Conservation (phyloP, 2,113 vertebrate genomes). For the Heterocephalus glaber region DNA sequence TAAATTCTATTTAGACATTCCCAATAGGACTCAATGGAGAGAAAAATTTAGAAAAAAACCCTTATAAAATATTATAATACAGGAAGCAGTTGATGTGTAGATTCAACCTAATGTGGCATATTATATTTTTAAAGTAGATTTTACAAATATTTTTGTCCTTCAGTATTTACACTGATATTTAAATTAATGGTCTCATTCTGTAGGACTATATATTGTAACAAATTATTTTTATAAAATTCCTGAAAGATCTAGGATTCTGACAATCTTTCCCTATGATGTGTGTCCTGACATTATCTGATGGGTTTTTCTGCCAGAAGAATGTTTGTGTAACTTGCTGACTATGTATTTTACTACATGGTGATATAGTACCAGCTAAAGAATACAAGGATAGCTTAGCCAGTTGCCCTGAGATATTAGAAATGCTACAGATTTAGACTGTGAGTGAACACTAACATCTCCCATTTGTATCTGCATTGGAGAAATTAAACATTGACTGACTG, state of each 20-base stretch:
- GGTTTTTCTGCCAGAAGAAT: neutral
- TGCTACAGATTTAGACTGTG: neutral
- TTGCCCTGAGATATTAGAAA: neutral
- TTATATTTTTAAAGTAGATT: neutral
- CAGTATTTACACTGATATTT: neutral
- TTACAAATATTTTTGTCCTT: neutral
- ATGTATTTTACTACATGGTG: neutral
- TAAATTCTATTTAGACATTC: neutral
- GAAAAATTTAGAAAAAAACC: neutral
- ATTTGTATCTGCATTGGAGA: no score
- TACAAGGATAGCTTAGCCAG: neutral
- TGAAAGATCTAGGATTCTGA: neutral
- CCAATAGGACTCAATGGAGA: neutral
- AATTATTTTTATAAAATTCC: no score
- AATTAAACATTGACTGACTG: neutral
- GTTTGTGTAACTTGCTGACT: neutral
- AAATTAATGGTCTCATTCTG: neutral
- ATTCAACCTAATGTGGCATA: neutral
- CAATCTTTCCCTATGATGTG: neutral
- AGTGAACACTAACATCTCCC: neutral
- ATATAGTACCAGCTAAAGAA: neutral
- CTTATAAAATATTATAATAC: neutral
- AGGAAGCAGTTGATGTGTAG: neutral
- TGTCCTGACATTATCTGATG: neutral
- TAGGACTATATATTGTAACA: accelerated